Evolutionary conservation across 2,797 vertebrate genomes (phyloP).

Genomic region (Gymnoscopelus braueri): DNA sequence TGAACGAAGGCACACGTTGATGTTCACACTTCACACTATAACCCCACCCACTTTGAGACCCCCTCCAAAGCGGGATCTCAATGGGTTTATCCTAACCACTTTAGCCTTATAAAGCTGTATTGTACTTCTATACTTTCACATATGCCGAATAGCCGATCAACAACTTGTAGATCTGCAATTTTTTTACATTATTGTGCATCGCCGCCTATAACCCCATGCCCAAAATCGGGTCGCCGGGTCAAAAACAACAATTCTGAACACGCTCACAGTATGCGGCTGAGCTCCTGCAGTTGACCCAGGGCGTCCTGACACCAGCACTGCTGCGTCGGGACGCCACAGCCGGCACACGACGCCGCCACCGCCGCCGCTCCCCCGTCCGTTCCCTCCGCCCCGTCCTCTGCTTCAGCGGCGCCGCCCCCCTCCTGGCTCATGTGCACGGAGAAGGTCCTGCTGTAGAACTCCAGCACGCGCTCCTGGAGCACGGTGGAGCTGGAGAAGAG

Average conservation of each 20-base stretch:
- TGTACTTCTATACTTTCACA: too few species aligned
- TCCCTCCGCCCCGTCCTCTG: constrained; percentile 36
- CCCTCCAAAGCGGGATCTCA: too few species aligned
- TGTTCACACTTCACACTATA: too few species aligned
- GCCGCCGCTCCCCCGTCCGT: constrained; percentile 25
- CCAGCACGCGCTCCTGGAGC: constrained; percentile 90
- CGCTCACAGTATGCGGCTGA: constrained; percentile 91
- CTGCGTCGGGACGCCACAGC: constrained; percentile 80
- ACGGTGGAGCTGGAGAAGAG: constrained; percentile 88
- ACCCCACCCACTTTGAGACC: too few species aligned
- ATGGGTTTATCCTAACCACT: too few species aligned
- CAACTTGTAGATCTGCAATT: too few species aligned
- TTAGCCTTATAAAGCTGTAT: too few species aligned
- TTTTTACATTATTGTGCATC: too few species aligned
- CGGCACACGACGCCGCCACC: constrained; percentile 69
- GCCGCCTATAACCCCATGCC: neutral
- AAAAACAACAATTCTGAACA: neutral
- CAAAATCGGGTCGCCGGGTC: too few species aligned
- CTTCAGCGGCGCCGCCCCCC: constrained; percentile 63
- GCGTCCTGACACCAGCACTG: constrained; percentile 92
- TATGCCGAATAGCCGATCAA: too few species aligned
- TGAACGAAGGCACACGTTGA: too few species aligned
- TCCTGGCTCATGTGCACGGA: constrained; percentile 89
- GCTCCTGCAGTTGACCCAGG: constrained; percentile 88
- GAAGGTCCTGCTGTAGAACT: constrained; percentile 92